Percentiles rank a stretch among this genome's conserved stretches.
phyloP scores from a whole-genome alignment of 1,140 invertebrate genomes.

The Brachionus sp. region DNA sequence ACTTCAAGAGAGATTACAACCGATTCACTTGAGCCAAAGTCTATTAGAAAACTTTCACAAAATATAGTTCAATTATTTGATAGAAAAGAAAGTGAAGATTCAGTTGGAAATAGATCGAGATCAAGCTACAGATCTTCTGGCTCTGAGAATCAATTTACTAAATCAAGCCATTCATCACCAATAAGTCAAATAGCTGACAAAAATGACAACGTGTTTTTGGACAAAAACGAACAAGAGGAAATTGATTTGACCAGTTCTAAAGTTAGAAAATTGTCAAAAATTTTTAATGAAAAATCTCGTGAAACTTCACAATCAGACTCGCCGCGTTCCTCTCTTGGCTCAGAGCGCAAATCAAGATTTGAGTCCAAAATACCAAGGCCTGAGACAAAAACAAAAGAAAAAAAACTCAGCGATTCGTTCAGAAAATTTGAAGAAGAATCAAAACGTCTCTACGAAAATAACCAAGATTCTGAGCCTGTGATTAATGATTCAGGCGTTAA shows the following conservation, averaged over 20 bases:
- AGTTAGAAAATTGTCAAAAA: conserved; percentile 26
- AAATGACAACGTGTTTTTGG: conserved; percentile 3
- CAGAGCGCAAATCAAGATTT: not conserved
- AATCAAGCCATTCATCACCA: not conserved
- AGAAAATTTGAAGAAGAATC: conserved; percentile 6
- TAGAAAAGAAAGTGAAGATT: not conserved
- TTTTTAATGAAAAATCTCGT: conserved; percentile 16
- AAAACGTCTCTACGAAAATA: not conserved
- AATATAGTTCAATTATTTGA: conserved; percentile 25
- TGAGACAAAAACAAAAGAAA: not conserved
- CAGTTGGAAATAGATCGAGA: not conserved
- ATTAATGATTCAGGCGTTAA: not conserved
- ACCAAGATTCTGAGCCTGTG: not conserved
- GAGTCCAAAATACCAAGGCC: not conserved
- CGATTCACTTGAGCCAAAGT: not conserved
- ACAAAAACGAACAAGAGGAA: not conserved
- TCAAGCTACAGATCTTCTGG: not conserved
- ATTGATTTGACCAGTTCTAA: not conserved
- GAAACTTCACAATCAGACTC: not conserved
- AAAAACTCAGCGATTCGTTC: conserved; percentile 14
- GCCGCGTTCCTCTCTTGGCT: not conserved
- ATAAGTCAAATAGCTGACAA: not conserved
- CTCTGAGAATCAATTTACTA: not conserved
- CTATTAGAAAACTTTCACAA: conserved; percentile 2
- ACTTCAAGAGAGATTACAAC: not conserved